These are phyloP conservation scores for Peribatodes rhomboidaria DNA, from an alignment of 2,888 invertebrate species.

Conservation along the genomic window DNA sequence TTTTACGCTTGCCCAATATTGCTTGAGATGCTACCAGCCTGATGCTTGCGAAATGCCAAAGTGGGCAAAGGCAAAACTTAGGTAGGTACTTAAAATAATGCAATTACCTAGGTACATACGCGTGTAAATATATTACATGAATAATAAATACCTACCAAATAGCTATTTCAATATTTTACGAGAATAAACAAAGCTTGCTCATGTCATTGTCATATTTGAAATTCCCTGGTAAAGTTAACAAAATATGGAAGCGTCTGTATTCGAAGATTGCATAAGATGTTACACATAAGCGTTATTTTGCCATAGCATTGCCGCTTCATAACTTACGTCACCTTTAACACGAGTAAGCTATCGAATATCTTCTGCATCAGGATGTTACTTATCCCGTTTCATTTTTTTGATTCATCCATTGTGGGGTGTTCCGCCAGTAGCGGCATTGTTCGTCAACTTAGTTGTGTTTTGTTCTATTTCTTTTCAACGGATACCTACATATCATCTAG, in stretches of 20 bases:
- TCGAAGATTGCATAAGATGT: slow-evolving; percentile 13
- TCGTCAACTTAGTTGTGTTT: slow-evolving; percentile 37
- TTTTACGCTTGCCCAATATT: background rate
- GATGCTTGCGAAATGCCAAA: slow-evolving; percentile 8
- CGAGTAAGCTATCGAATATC: slow-evolving; percentile 2
- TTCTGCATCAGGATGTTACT: slow-evolving; percentile 17
- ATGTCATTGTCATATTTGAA: background rate
- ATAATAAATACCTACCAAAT: background rate
- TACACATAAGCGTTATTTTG: slow-evolving; percentile 6
- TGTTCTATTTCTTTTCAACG: slow-evolving; percentile 37
- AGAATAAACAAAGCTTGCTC: background rate
- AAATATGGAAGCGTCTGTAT: slow-evolving; percentile 6
- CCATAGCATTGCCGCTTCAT: background rate
- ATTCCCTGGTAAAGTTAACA: background rate
- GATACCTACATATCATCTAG: slow-evolving; percentile 18
- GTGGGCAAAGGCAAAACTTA: slow-evolving; percentile 1
- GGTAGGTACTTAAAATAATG: slow-evolving; percentile 10
- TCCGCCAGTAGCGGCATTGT: background rate
- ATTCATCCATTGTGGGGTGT: background rate
- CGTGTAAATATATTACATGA: slow-evolving; percentile 9
- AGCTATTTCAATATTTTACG: slow-evolving; percentile 1
- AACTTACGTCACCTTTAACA: slow-evolving; percentile 14
- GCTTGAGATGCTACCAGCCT: background rate
- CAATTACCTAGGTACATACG: background rate
- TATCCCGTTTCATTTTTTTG: slow-evolving; percentile 21